Base-by-base conservation (phyloP, 2,888 invertebrate genomes). In the Drosophila paranaensis region DNA sequence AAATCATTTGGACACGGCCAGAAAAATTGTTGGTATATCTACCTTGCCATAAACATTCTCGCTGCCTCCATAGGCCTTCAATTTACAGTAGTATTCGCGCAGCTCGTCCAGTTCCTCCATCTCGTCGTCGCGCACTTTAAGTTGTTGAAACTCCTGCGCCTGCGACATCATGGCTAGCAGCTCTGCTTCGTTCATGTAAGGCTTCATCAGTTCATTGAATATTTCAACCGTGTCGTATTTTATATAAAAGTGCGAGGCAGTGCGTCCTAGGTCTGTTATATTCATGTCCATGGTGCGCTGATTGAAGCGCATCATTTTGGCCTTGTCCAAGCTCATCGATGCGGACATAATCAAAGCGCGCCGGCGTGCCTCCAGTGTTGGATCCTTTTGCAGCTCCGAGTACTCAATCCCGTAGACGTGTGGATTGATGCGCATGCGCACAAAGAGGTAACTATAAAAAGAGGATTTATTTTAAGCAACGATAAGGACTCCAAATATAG, bases 171-270 rank as follows among this genome's bases (percentile, higher is more conserved):
- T 96, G 74, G 95, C 95, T n/a, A 99, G 94, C 35, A 98, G 95
- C 76, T 97, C 96, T 0, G 95, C 95, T 78, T 98, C 97, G 5
- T 95, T 95, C 97, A 98, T 98, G 33, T 96, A 94, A 42, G 96
- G 95, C 64, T 95, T 95, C 74, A 97, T 94, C 90, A 95, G 94
- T 75, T 97, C 96, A 93, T 98, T 98, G 93, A 99, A 98, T 25
- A 96, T 95, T 92, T 98, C 97, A 83, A 99, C 97, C 0, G 99
- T 99, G 82, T 98, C 97, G 91, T 97, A 97, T 75, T 98, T 99
- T 71, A 99, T 97, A 93, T 99, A 99, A 93, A 96, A 99, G 92
- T 99, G 98, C 91, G 98, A 98, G 0, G 99, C 98, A 14, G 98
- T 99, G 62, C 99, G 95, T 0, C 99, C 99, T 76, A 98, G 94